Evolutionary conservation across 1,140 invertebrate genomes (phyloP).

Genomic region (Drosophila triauraria): DNA sequence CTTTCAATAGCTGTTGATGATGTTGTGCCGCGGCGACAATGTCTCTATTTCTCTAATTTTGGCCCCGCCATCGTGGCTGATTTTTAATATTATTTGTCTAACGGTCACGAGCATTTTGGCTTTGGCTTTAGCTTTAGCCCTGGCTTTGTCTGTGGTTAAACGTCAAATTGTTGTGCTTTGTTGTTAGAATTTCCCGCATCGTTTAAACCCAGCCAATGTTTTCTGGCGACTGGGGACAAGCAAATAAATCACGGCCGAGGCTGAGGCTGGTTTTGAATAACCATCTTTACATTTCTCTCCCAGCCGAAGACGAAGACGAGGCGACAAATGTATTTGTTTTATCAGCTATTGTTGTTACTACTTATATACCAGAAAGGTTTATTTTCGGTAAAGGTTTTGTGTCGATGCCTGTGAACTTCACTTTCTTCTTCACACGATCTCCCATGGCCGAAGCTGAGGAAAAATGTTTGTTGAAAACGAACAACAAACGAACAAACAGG

Average conservation of each 20-base stretch:
- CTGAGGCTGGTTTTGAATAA: slow-evolving; percentile 63
- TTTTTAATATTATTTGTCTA: slow-evolving; percentile 83
- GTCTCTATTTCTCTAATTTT: slow-evolving; percentile 78
- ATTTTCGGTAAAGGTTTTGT: slow-evolving; percentile 41
- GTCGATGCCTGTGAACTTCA: slow-evolving; percentile 72
- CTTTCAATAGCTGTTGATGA: slow-evolving; percentile 80
- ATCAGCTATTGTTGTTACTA: slow-evolving; percentile 78
- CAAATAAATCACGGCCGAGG: slow-evolving; percentile 73
- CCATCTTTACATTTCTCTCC: slow-evolving; percentile 74
- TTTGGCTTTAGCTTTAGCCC: slow-evolving; percentile 26
- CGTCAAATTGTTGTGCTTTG: slow-evolving; percentile 56
- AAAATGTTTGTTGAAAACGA: slow-evolving; percentile 78
- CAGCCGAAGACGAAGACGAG: slow-evolving; percentile 43
- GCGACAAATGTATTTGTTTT: slow-evolving; percentile 83
- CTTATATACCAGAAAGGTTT: slow-evolving; percentile 46
- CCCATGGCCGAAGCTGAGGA: slow-evolving; percentile 40
- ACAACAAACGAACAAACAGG: slow-evolving; percentile 64
- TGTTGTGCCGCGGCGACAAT: slow-evolving; percentile 78
- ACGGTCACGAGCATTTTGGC: slow-evolving; percentile 79
- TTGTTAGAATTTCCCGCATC: slow-evolving; percentile 80
- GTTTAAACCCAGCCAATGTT: slow-evolving; percentile 77
- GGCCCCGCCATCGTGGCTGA: slow-evolving; percentile 58
- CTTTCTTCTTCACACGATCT: slow-evolving; percentile 64
- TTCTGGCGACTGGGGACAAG: slow-evolving; percentile 72
- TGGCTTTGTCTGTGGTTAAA: slow-evolving; percentile 58